Base-by-base conservation (phyloP, 2,113 vertebrate genomes). In the Kryptolebias marmoratus region DNA sequence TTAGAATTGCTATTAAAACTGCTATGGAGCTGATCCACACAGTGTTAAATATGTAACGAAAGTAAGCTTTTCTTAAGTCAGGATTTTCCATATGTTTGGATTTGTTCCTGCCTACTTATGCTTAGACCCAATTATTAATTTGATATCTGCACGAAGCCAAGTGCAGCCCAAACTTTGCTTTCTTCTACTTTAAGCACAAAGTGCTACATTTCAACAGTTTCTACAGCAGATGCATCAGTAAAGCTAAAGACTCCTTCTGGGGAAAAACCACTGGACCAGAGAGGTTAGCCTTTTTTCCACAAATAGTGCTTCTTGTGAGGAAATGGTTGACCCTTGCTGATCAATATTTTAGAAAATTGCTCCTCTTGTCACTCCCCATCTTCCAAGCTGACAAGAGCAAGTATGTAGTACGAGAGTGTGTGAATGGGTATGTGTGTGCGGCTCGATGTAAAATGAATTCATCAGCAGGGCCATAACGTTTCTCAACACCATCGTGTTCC, bases 321-420 rank as follows among this genome's bases (percentile, higher is more conserved):
- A 90, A 84, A 93, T 87, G 88, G 85, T 93, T 92, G 91, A 94
- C 91, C 89, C 82, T 65, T 15, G 8, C 58, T 86, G 72, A 93
- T 94, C 90, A 94, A 93, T 94, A 94, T 93, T 94, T 93, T 87
- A 94, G 76, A 71, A 84, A 87, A 92, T 88, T 82, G 81, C 89
- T 93, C 85, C 88, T 85, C 68, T 75, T 92, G 88, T 90, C 89
- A 84, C 55, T 88, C 81, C 74, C 65, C 75, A 86, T 92, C 85
- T 91, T 78, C 72, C 66, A 52, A 66, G 73, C 75, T 85, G 81
- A 82, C 68, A 73, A 77, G 64, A 76, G 83, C 16, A 53, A 64
- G 71, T 87, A 80, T 62, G 73, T 72, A 79, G 61, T 32, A 16
- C 68, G 73, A 76, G 68, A 55, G 56, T 71, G 68, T 67, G 72